A percentile compares a stretch with the other conserved stretches of the same genome.
Evolutionary conservation across 2,888 invertebrate genomes (phyloP).

Genomic region (Zootermopsis nevadensis): DNA sequence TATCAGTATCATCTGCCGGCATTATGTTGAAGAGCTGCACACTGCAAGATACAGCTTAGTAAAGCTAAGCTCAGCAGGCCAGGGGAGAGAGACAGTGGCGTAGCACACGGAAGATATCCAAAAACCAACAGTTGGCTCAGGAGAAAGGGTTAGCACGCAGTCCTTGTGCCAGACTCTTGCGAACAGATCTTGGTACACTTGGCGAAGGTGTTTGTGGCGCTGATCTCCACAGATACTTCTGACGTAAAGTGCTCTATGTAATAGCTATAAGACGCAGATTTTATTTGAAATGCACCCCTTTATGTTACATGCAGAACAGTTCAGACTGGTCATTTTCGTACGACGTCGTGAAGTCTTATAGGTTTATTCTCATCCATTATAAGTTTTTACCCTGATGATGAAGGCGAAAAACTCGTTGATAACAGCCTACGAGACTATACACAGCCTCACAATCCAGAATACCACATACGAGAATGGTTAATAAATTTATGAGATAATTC

Average conservation of each 20-base stretch:
- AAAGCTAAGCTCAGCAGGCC: not conserved
- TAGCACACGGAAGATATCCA: not conserved
- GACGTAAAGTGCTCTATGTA: not conserved
- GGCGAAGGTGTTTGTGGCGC: not conserved
- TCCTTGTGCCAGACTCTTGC: not conserved
- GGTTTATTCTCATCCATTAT: too few species aligned
- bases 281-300: too few species aligned
- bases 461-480: too few species aligned
- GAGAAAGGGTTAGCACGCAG: slow-evolving; percentile 21
- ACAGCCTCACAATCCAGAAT: too few species aligned
- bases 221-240: not conserved
- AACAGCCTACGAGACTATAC: too few species aligned
- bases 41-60: not conserved
- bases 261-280: too few species aligned
- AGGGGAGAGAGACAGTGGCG: not conserved
- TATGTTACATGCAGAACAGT: too few species aligned
- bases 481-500: too few species aligned
- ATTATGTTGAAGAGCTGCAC: not conserved
- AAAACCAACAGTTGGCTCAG: not conserved
- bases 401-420: too few species aligned
- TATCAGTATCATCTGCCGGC: not conserved
- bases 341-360: too few species aligned
- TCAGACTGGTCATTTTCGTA: too few species aligned
- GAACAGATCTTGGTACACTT: slow-evolving; percentile 1
- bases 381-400: too few species aligned